Percentiles rank a stretch among this genome's conserved stretches.
Evolutionary conservation across 2,113 vertebrate genomes (phyloP).

Genomic region (Limnothrissa miodon): DNA sequence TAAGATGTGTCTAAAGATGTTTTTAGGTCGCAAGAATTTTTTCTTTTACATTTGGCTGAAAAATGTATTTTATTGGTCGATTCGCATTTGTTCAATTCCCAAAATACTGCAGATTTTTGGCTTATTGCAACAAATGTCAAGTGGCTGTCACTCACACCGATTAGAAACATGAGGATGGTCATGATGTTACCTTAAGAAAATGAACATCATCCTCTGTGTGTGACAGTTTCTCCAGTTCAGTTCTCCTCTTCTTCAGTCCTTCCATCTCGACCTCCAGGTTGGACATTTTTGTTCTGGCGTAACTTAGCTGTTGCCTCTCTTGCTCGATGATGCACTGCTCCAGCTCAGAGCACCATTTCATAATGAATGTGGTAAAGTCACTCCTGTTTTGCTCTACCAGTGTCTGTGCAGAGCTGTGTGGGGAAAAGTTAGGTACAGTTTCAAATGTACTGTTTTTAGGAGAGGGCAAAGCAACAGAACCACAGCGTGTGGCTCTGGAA

Average conservation of each 20-base stretch:
- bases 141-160: not conserved
- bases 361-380: conserved; percentile 45
- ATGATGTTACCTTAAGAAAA: conserved; percentile 59
- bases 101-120: no score
- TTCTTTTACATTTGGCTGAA: no score
- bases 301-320: conserved; percentile 28
- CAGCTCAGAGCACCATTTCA: conserved; percentile 48
- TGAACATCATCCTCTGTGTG: conserved; percentile 31
- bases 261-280: conserved; percentile 42
- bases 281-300: conserved; percentile 23
- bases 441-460: no score
- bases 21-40: no score
- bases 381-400: conserved; percentile 49
- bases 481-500: no score
- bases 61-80: no score
- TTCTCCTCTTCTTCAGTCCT: conserved; percentile 41
- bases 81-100: no score
- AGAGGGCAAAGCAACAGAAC: no score
- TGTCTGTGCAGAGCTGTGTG: conserved; percentile 28
- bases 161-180: not conserved
- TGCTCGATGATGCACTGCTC: conserved; percentile 41
- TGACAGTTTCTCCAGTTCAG: conserved; percentile 49
- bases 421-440: not conserved
- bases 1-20: no score
- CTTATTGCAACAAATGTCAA: no score